Evolutionary conservation across 2,797 vertebrate species (phyloP).

Genomic region (Ctenochaetus hawaiiensis): DNA sequence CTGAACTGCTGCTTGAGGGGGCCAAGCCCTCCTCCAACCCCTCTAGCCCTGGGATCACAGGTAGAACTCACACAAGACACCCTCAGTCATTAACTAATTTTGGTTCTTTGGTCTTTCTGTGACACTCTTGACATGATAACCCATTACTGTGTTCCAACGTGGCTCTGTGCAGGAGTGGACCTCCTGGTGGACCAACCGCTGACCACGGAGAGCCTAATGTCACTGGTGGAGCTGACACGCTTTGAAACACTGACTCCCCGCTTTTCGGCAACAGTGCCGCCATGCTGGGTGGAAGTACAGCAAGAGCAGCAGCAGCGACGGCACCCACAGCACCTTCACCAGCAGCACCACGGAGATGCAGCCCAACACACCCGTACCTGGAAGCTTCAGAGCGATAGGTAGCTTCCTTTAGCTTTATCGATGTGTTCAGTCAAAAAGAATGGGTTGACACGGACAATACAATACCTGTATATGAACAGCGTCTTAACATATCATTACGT

Average conservation of each 20-base stretch:
- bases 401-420: neutral
- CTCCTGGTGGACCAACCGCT: slow-evolving; percentile 96
- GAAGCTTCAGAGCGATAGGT: slow-evolving; percentile 98
- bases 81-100: neutral
- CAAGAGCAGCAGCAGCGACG: slow-evolving; percentile 98
- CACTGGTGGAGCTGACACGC: slow-evolving; percentile 96
- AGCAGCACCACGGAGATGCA: slow-evolving; percentile 98
- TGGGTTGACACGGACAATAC: neutral
- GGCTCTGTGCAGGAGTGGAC: slow-evolving; percentile 89
- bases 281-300: slow-evolving; percentile 98
- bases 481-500: neutral
- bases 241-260: slow-evolving; percentile 98
- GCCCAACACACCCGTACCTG: slow-evolving; percentile 98
- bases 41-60: slow-evolving; percentile 97
- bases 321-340: slow-evolving; percentile 97
- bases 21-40: slow-evolving; percentile 94
- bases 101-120: neutral
- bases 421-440: neutral
- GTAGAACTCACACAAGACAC: slow-evolving; percentile 75
- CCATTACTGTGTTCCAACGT: neutral
- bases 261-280: slow-evolving; percentile 98
- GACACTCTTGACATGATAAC: neutral
- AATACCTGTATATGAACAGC: no score
- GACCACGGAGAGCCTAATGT: slow-evolving; percentile 93
- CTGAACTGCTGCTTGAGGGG: slow-evolving; percentile 94